Percentiles rank a stretch among this genome's conserved stretches.
Conservation (phyloP, 2,888 invertebrate genomes). For the Tanypteryx hageni region DNA sequence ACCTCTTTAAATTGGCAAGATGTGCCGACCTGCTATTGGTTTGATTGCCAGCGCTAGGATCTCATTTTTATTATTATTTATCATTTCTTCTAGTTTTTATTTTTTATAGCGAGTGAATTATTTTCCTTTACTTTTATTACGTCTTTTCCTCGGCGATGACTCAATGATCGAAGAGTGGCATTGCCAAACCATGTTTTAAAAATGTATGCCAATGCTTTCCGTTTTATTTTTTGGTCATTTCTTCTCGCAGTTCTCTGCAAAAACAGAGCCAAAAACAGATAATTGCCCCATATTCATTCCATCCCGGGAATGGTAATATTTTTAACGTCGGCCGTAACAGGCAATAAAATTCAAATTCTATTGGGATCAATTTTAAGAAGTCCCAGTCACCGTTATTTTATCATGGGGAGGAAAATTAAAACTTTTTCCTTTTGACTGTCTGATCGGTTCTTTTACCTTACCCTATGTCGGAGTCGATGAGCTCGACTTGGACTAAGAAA, state of each 20-base stretch:
- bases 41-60: conserved; percentile 43
- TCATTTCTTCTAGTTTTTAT: conserved; percentile 33
- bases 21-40: conserved; percentile 46
- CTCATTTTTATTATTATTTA: conserved; percentile 49
- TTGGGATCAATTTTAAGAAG: conserved; percentile 1
- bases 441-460: too few species aligned
- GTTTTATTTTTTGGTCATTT: neutral
- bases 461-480: too few species aligned
- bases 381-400: neutral
- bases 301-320: neutral
- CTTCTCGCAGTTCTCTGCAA: neutral
- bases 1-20: conserved; percentile 59
- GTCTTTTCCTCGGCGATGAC: neutral
- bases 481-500: too few species aligned
- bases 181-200: conserved; percentile 38
- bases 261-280: neutral
- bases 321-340: neutral
- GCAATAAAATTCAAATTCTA: conserved; percentile 31
- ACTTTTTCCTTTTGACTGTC: neutral
- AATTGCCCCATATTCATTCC: conserved; percentile 16
- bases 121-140: neutral
- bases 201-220: neutral
- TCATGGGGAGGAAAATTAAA: neutral
- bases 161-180: neutral
- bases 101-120: neutral